Evolutionary conservation across 2,797 vertebrate genomes (phyloP).

Genomic region (Myripristis jacobus): DNA sequence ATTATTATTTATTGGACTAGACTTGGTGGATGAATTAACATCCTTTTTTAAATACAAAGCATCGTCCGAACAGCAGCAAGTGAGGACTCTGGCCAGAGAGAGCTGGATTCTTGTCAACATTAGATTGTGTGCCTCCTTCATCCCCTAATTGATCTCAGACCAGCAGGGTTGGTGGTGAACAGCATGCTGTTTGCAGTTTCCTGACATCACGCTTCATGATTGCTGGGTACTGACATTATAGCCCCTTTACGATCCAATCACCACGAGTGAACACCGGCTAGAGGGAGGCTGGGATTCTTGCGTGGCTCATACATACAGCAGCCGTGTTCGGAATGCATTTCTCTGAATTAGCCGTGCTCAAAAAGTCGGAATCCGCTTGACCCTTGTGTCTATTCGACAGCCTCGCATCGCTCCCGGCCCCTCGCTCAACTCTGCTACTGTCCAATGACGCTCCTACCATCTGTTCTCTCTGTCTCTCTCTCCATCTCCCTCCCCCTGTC

Average conservation of each 20-base stretch:
- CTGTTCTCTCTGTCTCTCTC: constrained; percentile 43
- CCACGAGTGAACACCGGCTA: not conserved
- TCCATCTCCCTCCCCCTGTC: constrained; percentile 23
- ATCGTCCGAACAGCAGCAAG: too few species aligned
- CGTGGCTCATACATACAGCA: not conserved
- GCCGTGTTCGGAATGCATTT: constrained; percentile 24
- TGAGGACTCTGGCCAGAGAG: too few species aligned
- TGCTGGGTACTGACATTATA: constrained; percentile 6
- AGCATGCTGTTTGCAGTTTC: too few species aligned
- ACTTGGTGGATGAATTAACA: too few species aligned
- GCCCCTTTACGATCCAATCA: too few species aligned
- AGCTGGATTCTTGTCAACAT: too few species aligned
- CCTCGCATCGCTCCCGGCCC: constrained; percentile 39
- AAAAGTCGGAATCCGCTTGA: constrained; percentile 61
- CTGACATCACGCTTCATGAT: constrained; percentile 30
- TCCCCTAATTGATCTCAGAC: too few species aligned
- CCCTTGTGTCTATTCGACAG: constrained; percentile 41
- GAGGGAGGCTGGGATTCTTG: constrained; percentile 11
- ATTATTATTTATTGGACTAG: too few species aligned
- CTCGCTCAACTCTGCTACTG: constrained; percentile 42
- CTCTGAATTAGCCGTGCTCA: constrained; percentile 45
- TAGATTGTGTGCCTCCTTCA: too few species aligned
- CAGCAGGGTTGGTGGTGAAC: too few species aligned
- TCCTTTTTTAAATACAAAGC: too few species aligned
- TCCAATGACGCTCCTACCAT: constrained; percentile 57